Conservation (phyloP, 2,888 invertebrate species). For the Exocentrus adspersus region DNA sequence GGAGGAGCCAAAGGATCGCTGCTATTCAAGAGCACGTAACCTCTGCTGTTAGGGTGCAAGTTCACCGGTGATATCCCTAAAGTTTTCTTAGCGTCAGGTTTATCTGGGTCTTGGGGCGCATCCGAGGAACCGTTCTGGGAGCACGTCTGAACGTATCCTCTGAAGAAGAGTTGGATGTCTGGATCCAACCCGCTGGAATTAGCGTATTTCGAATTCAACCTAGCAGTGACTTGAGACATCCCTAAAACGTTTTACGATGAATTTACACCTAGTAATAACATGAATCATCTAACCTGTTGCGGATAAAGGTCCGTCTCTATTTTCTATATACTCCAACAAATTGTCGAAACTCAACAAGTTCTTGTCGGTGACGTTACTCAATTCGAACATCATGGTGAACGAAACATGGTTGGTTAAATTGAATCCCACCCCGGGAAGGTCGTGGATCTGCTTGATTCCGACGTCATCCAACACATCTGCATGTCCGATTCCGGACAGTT, state of each 20-base stretch:
- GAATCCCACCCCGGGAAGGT: constrained; percentile 73
- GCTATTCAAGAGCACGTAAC: constrained; percentile 70
- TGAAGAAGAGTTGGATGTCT: constrained; percentile 73
- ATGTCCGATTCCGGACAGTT: constrained; percentile 73
- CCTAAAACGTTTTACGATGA: constrained; percentile 68
- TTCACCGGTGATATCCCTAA: constrained; percentile 67
- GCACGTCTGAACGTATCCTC: constrained; percentile 63
- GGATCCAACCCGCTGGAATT: constrained; percentile 65
- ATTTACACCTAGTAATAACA: no score
- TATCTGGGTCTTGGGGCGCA: constrained; percentile 54
- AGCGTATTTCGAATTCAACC: constrained; percentile 68
- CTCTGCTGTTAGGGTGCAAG: constrained; percentile 73
- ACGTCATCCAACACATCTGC: constrained; percentile 67
- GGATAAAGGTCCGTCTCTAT: neutral
- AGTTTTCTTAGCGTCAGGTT: constrained; percentile 50
- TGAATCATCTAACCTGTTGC: no score
- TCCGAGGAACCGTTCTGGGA: constrained; percentile 67
- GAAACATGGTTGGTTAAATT: constrained; percentile 75
- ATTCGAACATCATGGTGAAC: constrained; percentile 55
- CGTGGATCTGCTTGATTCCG: constrained; percentile 68
- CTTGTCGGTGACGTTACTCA: neutral
- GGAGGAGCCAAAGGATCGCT: constrained; percentile 76
- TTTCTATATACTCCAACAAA: neutral
- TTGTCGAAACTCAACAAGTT: neutral
- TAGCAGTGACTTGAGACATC: constrained; percentile 72